phyloP scores from a whole-genome alignment of 2,113 vertebrate species.

The Centropristis striata region DNA sequence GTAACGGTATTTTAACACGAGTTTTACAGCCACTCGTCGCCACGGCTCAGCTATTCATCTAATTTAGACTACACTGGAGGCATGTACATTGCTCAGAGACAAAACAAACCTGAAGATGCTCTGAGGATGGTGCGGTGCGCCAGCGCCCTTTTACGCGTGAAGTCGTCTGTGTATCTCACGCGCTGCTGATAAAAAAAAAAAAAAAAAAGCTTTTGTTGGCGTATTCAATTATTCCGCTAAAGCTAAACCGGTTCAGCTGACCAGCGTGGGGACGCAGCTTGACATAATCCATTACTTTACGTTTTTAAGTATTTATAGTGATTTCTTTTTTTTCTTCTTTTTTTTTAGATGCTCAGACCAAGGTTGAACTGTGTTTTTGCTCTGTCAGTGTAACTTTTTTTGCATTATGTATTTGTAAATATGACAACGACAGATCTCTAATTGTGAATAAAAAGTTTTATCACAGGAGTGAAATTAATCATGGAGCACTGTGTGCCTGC shows the following conservation, averaged over 20 bases:
- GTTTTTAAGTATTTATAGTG: constrained; percentile 46
- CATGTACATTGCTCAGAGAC: constrained; percentile 27
- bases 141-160: constrained; percentile 14
- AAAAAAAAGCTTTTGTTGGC: constrained; percentile 16
- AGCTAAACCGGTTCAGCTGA: constrained; percentile 48
- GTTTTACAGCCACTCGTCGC: constrained; percentile 7
- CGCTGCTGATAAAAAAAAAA: not conserved
- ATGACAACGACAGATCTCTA: constrained; percentile 65
- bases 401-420: constrained; percentile 74
- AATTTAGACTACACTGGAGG: not conserved
- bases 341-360: constrained; percentile 46
- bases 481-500: constrained; percentile 63
- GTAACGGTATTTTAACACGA: constrained; percentile 14
- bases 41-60: constrained; percentile 7
- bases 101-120: not conserved
- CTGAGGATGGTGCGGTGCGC: not conserved
- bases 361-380: constrained; percentile 58
- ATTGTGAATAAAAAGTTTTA: constrained; percentile 77
- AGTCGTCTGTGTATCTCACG: not conserved
- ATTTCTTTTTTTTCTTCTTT: constrained; percentile 8
- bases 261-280: constrained; percentile 33
- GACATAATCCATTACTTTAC: constrained; percentile 46
- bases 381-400: constrained; percentile 64
- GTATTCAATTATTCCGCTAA: constrained; percentile 9
- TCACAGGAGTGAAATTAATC: constrained; percentile 48